A percentile compares a stretch with the other conserved stretches of the same genome.
Conservation (phyloP, 2,888 invertebrate species). For the Trimorus sp. region DNA sequence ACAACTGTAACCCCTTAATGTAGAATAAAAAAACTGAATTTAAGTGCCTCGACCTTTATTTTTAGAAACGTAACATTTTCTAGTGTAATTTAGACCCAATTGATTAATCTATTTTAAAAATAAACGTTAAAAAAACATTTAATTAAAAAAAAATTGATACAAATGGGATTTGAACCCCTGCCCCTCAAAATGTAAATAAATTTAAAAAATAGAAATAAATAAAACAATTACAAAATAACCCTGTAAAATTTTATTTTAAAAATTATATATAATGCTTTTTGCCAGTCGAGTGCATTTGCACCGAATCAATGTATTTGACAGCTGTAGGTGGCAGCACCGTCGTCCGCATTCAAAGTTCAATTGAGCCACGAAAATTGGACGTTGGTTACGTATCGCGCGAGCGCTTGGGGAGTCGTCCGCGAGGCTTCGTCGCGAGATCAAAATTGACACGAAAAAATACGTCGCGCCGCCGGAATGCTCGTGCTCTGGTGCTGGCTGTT, state of each 20-base stretch:
- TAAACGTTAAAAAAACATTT: no score
- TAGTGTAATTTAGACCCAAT: no score
- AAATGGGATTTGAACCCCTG: no score
- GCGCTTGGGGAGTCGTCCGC: constrained; percentile 9
- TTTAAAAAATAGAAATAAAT: no score
- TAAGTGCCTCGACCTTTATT: no score
- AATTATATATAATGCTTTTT: no score
- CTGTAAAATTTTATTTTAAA: no score
- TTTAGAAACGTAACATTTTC: no score
- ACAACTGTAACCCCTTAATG: constrained; percentile 10
- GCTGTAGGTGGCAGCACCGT: constrained; percentile 28
- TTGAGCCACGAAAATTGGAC: constrained; percentile 22
- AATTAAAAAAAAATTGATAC: no score
- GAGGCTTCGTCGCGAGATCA: not conserved
- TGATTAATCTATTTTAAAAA: no score
- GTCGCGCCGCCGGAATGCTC: constrained; percentile 34
- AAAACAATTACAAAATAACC: no score
- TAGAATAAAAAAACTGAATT: constrained; percentile 8
- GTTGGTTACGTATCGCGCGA: constrained; percentile 34
- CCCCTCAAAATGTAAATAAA: no score
- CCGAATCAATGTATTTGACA: not conserved
- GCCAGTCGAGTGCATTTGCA: not conserved
- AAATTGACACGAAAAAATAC: constrained; percentile 29
- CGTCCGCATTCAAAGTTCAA: constrained; percentile 46
- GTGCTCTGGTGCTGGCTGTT: constrained; percentile 50